Base-by-base conservation (phyloP, 2,797 vertebrate genomes). In the Acipenser ruthenus region DNA sequence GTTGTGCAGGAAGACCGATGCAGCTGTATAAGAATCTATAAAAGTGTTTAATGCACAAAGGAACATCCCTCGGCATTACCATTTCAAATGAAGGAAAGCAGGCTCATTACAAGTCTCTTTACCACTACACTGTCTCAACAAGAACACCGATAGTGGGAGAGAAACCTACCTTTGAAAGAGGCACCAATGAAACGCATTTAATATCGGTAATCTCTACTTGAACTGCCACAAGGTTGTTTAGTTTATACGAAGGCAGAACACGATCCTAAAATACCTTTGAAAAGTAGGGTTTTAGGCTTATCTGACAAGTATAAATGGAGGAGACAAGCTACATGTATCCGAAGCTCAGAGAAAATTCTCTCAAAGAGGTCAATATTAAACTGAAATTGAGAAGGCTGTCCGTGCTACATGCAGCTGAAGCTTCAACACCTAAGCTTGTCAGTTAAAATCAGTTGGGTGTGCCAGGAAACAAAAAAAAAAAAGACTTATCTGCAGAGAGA, bases 381-480 rank as follows among this genome's bases (percentile, higher is more conserved):
- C 70, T 74, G 74, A 81, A 83, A 79, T 80, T 74, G 75, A 80
- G 71, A 71, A 73, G 74, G 67, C 73, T 69, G 80, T 81, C 78
- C 71, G 75, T 65, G 13, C 6, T 58, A 63, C 69, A 63, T 65
- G 59, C 80, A 61, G 67, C 67, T 62, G 80, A 75, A 69, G 74
- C 73, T 74, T 82, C 78, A 78, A 80, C 76, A 81, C 78, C 78
- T 75, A 75, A 48, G 18, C 56, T 50, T 13, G 75, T 76, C 70
- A 69, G 80, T 81, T 76, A 77, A 37, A 78, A 83, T 86, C 79
- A 82, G 80, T 74, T 73, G 69, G 78, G 77, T 77, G 77, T 74
- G 77, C 77, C 78, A 76, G 78, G 23, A 37, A 3, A 37, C 23
- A 37, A 37, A 83, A 84, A 88, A 88, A 87, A n/a, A n/a, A n/a